Conservation (phyloP, 2,113 vertebrate species). For the Dryoscopus gambensis region DNA sequence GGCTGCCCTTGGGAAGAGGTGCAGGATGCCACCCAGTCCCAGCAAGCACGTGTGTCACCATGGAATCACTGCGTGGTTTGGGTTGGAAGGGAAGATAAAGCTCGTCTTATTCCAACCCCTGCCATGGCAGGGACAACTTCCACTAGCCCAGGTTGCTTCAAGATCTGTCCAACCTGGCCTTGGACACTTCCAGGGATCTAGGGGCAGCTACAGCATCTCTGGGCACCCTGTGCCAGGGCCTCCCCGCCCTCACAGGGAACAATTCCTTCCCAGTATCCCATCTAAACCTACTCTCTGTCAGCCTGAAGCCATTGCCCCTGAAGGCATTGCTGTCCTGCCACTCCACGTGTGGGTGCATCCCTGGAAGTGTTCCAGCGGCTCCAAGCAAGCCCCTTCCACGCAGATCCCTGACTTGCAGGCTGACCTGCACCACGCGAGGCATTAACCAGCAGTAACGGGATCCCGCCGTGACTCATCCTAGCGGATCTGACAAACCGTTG, state of each 20-base stretch:
- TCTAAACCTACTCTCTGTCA: rapidly evolving
- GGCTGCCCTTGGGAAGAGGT: not conserved
- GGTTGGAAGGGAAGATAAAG: not conserved
- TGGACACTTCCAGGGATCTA: not conserved
- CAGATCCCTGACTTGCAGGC: not conserved
- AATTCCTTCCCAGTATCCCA: not conserved
- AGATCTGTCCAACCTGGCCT: rapidly evolving
- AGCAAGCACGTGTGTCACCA: rapidly evolving
- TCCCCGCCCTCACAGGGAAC: rapidly evolving
- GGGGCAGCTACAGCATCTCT: not conserved
- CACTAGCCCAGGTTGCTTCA: rapidly evolving
- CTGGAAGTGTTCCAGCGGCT: not conserved
- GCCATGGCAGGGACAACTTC: not conserved
- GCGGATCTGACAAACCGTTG: conserved; percentile 27
- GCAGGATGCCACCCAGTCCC: not conserved
- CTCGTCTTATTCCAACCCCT: not conserved
- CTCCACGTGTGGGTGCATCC: not conserved
- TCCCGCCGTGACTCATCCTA: conserved; percentile 21
- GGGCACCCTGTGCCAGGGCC: rapidly evolving
- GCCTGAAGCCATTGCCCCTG: not conserved
- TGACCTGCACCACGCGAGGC: not conserved
- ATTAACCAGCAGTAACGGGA: not conserved
- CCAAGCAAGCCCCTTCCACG: not conserved
- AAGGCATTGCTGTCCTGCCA: not conserved
- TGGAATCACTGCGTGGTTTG: not conserved